Base-by-base conservation (phyloP, 2,797 vertebrate species). In the Bufotes viridis region DNA sequence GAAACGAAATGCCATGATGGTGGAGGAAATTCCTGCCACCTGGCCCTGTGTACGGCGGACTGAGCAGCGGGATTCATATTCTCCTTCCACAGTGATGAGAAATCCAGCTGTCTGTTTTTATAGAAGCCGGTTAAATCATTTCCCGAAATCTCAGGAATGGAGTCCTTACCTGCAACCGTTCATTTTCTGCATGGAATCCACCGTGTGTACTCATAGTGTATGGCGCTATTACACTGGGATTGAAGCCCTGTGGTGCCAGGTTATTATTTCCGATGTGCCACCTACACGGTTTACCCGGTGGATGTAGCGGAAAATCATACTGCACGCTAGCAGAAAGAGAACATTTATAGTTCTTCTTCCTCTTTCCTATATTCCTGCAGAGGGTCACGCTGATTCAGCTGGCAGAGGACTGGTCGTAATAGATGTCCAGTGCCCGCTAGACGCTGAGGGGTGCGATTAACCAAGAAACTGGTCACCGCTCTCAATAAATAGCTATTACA, bases 121-220 rank as follows among this genome's bases (percentile, higher is more conserved):
- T 61, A 76, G 22, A 63, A 42, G 22, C 72, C 42, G 57, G 12
- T 13, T 85, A 51, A 63, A 76, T 85, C 1, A 85, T 85, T 76
- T 85, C 72, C 53, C 76, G 72, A 55, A 74, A 17, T 24, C 55
- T 74, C 53, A 26, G 60, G 82, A 84, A 61, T 74, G 14, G 29
- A 42, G 34, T 24, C 70, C 58, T 81, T 58, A 82, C 42, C 9
- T 60, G 14, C 26, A 85, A 78, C 42, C 49, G 42, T 75, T 76
- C 57, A 85, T 85, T 76, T 51, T 76, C 49, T 76, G 42, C 72
- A 76, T 76, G 82, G 70, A 84, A n/a, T 76, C 82, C 61, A 58
- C 70, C 70, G 69, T 24, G 69, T 61, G 29, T 34, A 34, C 29
- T 34, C 3, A 34, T 84, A 75, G 70, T n/a, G 17, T 24, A 84